Conservation (phyloP, 2,797 vertebrate genomes). For the Sandelia bainsii region DNA sequence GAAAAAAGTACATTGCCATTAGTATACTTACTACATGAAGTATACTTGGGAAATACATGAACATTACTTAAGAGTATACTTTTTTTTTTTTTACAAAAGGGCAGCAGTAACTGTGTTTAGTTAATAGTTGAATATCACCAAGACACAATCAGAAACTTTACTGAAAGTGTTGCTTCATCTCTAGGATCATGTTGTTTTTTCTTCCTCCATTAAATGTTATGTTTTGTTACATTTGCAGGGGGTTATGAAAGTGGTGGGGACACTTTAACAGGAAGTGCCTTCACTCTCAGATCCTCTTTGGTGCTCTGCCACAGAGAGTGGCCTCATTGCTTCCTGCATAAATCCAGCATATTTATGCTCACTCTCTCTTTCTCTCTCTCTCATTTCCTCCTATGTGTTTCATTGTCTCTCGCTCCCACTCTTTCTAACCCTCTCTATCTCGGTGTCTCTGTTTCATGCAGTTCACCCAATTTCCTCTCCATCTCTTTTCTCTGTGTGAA, state of each 20-base stretch:
- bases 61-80: too few species aligned
- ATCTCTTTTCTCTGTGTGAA: slow-evolving; percentile 74
- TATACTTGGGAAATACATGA: too few species aligned
- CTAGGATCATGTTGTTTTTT: neutral
- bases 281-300: slow-evolving; percentile 70
- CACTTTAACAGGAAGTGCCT: slow-evolving; percentile 63
- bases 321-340: slow-evolving; percentile 66
- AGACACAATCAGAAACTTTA: neutral
- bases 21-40: too few species aligned
- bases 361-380: slow-evolving; percentile 19
- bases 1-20: too few species aligned
- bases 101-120: neutral
- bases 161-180: neutral
- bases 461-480: slow-evolving; percentile 74
- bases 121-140: neutral
- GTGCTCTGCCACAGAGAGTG: slow-evolving; percentile 34
- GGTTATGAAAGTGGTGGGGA: slow-evolving; percentile 37
- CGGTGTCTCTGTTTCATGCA: slow-evolving; percentile 59
- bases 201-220: slow-evolving; percentile 8
- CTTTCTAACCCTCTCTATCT: slow-evolving; percentile 61
- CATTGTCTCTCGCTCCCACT: slow-evolving; percentile 68
- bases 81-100: too few species aligned
- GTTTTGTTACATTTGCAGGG: slow-evolving; percentile 1
- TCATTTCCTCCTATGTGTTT: slow-evolving; percentile 50
- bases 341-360: slow-evolving; percentile 55